Conservation (phyloP, 2,797 vertebrate species). For the Potorous gilbertii region DNA sequence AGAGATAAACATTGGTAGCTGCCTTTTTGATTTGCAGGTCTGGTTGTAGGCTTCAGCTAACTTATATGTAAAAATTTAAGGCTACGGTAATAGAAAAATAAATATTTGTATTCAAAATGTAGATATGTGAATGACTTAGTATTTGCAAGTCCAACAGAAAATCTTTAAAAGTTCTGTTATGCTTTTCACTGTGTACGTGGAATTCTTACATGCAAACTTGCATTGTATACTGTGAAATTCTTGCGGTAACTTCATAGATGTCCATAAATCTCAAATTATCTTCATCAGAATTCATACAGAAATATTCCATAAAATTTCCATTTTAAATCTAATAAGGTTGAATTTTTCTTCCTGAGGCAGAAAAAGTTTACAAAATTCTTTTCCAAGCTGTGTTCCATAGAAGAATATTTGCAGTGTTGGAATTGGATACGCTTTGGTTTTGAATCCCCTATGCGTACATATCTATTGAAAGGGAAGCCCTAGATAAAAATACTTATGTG, state of each 20-base stretch:
- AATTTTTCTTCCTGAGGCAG: conserved; percentile 37
- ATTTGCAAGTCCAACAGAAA: conserved; percentile 55
- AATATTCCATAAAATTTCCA: conserved; percentile 20
- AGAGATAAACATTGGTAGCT: conserved; percentile 61
- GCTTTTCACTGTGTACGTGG: conserved; percentile 58
- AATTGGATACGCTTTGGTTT: conserved; percentile 32
- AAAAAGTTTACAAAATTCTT: conserved; percentile 46
- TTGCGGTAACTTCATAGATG: conserved; percentile 7
- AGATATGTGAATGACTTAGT: conserved; percentile 64
- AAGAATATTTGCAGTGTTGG: conserved; percentile 53
- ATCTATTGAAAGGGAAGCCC: conserved; percentile 25
- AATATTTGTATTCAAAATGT: conserved; percentile 45
- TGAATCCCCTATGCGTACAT: conserved; percentile 10
- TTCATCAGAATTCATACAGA: conserved; percentile 41
- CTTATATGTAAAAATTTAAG: conserved; percentile 46
- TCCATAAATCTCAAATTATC: conserved; percentile 39
- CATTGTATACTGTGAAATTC: not conserved
- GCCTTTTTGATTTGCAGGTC: conserved; percentile 55
- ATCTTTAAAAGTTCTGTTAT: conserved; percentile 31
- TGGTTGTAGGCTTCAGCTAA: conserved; percentile 58
- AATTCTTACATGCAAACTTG: conserved; percentile 55
- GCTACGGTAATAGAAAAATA: conserved; percentile 36
- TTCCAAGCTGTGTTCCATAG: conserved; percentile 18
- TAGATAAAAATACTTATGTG: not conserved
- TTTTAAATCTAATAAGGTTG: conserved; percentile 52